These are phyloP conservation scores for Hycleus phaleratus DNA, from an alignment of 1,140 invertebrate genomes.

Conservation along the genomic window DNA sequence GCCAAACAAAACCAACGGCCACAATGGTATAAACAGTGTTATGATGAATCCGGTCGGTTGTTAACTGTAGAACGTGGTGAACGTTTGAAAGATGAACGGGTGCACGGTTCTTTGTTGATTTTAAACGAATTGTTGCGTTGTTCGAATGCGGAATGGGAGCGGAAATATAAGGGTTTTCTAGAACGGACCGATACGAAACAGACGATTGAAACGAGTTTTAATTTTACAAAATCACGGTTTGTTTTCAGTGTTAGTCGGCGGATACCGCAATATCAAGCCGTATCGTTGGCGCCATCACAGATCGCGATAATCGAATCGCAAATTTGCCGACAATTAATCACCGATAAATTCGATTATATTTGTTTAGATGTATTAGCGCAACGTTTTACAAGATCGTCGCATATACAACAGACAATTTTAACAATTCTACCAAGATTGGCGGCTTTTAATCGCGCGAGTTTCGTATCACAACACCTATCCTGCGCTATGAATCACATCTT, in stretches of 20 bases:
- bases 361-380: conserved; percentile 75
- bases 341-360: conserved; percentile 77
- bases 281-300: conserved; percentile 36
- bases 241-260: conserved; percentile 30
- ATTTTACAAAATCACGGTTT: conserved; percentile 19
- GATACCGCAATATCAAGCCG: conserved; percentile 18
- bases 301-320: conserved; percentile 70
- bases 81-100: conserved; percentile 78
- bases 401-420: conserved; percentile 84
- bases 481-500: conserved; percentile 74
- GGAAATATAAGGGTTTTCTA: conserved; percentile 64
- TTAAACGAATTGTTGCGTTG: conserved; percentile 91
- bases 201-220: conserved; percentile 22
- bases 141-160: conserved; percentile 84
- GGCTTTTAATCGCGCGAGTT: conserved; percentile 81
- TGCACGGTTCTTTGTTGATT: conserved; percentile 89
- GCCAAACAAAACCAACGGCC: conserved; percentile 82
- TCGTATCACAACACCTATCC: conserved; percentile 68
- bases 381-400: conserved; percentile 59
- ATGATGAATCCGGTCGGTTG: conserved; percentile 76
- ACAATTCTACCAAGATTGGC: conserved; percentile 89
- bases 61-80: conserved; percentile 66
- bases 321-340: conserved; percentile 76
- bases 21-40: conserved; percentile 78
- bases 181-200: conserved; percentile 40